A percentile compares a stretch with the other conserved stretches of the same genome.
These are phyloP conservation scores for Phyllostomus discolor DNA, from an alignment of 2,113 vertebrate genomes.

Conservation along the genomic window DNA sequence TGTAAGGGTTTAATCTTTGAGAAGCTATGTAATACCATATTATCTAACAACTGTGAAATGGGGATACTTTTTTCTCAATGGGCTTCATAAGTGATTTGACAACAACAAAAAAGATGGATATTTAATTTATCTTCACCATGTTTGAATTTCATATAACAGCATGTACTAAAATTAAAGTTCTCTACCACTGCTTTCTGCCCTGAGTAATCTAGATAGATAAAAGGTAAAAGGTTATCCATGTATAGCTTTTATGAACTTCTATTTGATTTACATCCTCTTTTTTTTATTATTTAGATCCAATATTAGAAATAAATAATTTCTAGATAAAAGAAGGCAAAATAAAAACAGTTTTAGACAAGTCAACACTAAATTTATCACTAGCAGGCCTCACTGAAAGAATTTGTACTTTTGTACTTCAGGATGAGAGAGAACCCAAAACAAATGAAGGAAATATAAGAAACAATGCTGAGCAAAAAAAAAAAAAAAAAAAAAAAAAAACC, in stretches of 20 bases:
- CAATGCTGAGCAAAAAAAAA: background rate
- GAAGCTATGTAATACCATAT: background rate
- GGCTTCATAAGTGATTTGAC: background rate
- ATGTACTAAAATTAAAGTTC: background rate
- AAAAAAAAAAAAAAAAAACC: conserved; percentile 3
- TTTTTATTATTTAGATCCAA: conserved; percentile 34
- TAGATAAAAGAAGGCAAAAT: conserved; percentile 42
- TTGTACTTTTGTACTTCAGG: background rate
- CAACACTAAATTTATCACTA: conserved; percentile 28
- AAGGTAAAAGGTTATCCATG: background rate
- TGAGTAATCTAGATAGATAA: background rate
- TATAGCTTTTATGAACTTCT: background rate
- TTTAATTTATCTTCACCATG: conserved; percentile 9
- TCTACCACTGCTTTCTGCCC: background rate
- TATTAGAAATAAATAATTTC: conserved; percentile 31
- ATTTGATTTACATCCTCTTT: conserved; percentile 1
- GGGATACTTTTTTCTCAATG: background rate
- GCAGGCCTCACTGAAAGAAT: background rate
- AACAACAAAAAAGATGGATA: background rate
- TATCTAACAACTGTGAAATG: background rate
- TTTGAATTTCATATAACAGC: background rate
- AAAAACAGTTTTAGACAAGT: conserved; percentile 3
- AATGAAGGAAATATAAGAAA: background rate
- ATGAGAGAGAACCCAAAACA: background rate
- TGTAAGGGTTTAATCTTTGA: conserved; percentile 1